A percentile compares a stretch with the other conserved stretches of the same genome.
Conservation (phyloP, 2,797 vertebrate genomes). For the Todus mexicanus region DNA sequence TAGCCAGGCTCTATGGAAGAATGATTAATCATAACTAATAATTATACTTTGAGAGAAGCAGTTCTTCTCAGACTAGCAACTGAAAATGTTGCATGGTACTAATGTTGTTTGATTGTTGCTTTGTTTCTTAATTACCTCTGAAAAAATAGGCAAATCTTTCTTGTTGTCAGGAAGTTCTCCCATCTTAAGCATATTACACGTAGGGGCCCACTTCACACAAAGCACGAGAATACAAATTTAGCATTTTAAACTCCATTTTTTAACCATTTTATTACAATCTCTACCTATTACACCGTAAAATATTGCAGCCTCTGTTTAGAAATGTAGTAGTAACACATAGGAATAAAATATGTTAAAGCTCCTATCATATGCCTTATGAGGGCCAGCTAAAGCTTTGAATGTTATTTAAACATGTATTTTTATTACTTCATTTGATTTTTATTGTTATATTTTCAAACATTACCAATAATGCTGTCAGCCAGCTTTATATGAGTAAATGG, state of each 20-base stretch:
- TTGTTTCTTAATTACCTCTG: constrained; percentile 25
- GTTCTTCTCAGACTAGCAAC: background rate
- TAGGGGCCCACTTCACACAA: background rate
- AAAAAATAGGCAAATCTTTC: constrained; percentile 9
- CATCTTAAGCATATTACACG: background rate
- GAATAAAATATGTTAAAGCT: background rate
- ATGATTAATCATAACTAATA: constrained; percentile 1
- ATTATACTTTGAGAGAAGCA: background rate
- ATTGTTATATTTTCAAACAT: background rate
- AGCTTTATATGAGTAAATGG: background rate
- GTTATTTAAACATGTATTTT: background rate
- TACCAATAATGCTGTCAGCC: background rate
- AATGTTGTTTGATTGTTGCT: background rate
- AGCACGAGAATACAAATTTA: background rate
- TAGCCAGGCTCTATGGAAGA: background rate
- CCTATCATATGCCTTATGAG: background rate
- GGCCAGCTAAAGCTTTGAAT: background rate
- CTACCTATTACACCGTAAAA: background rate
- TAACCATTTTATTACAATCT: background rate
- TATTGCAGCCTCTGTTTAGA: background rate
- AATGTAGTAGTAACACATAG: background rate
- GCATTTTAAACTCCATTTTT: background rate
- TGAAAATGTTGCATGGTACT: background rate
- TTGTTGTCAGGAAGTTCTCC: background rate
- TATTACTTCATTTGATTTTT: background rate